phyloP scores from a whole-genome alignment of 2,888 invertebrate genomes.

The Hydrotaea cyrtoneurina region DNA sequence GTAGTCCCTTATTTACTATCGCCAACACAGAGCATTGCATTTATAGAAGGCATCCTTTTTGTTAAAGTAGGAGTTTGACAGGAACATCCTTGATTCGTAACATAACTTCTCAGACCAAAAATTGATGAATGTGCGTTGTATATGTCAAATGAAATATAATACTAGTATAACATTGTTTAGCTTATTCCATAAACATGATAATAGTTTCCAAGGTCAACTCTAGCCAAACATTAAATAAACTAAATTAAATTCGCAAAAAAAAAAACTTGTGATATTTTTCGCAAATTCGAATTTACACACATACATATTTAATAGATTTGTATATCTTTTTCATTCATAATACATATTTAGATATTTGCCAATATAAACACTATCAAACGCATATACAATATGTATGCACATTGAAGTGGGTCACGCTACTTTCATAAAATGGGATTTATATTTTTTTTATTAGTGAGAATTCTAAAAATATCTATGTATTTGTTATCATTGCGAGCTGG shows the following conservation, averaged over 20 bases:
- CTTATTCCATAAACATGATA: neutral
- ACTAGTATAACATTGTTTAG: neutral
- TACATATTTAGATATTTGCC: conserved; percentile 1
- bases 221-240: neutral
- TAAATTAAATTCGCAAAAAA: neutral
- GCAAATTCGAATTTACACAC: neutral
- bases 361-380: too few relatives aligned
- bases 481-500: too few relatives aligned
- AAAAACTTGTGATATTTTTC: neutral
- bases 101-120: too few relatives aligned
- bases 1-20: too few relatives aligned
- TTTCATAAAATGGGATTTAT: too few relatives aligned
- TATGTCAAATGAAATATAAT: neutral
- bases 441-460: too few relatives aligned
- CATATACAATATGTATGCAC: too few relatives aligned
- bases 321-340: neutral
- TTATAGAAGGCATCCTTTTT: too few relatives aligned
- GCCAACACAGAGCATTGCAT: too few relatives aligned
- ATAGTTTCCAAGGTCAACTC: neutral
- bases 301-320: neutral
- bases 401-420: neutral
- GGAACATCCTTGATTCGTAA: too few relatives aligned
- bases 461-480: too few relatives aligned
- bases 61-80: too few relatives aligned
- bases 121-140: neutral